Evolutionary conservation across 1,140 invertebrate genomes (phyloP).

Genomic region (Ceratitis capitata): DNA sequence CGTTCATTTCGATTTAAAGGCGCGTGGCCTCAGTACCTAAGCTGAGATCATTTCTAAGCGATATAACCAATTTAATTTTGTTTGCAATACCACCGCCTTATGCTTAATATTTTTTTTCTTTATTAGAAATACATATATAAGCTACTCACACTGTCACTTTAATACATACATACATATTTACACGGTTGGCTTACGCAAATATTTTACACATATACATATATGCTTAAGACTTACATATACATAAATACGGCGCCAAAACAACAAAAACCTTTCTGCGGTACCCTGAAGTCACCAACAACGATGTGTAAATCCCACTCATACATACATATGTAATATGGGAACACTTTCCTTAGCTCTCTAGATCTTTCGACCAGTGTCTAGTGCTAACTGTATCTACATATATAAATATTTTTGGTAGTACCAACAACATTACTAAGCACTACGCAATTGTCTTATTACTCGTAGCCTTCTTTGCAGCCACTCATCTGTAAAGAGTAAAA

Average conservation of each 20-base stretch:
- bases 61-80: not conserved
- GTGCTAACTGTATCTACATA: not conserved
- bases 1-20: not conserved
- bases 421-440: not conserved
- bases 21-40: not conserved
- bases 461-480: conserved; percentile 46
- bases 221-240: not conserved
- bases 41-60: conserved; percentile 25
- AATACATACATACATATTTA: not conserved
- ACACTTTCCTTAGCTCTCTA: not conserved
- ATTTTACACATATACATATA: not conserved
- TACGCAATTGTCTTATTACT: conserved; percentile 57
- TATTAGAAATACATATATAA: not conserved
- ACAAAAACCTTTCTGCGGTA: too few relatives aligned
- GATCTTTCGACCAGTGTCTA: not conserved
- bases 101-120: not conserved
- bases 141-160: not conserved
- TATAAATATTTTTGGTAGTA: not conserved
- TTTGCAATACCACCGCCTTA: not conserved
- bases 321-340: too few relatives aligned
- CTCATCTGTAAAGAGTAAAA: conserved; percentile 44
- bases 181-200: not conserved
- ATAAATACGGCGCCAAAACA: not conserved
- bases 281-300: too few relatives aligned
- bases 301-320: too few relatives aligned